Evolutionary conservation across 2,797 vertebrate genomes (phyloP), one percentile per base, ranked within the genome.

Genomic region (Valencia hispanica): DNA sequence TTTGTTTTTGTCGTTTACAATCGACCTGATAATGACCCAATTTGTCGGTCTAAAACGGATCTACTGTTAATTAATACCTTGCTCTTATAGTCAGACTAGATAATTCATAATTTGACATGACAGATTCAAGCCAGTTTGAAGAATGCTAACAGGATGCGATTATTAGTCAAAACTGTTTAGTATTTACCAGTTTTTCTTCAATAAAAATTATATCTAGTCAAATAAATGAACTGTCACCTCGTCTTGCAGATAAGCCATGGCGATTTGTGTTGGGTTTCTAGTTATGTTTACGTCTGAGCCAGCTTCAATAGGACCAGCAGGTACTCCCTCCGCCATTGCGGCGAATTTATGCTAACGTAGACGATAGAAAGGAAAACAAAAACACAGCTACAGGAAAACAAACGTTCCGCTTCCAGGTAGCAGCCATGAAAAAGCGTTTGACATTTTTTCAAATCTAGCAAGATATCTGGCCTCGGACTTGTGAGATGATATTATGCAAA

Each of bases 171-270:
- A 66, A 39, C 4, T 41, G 11, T 14, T 53, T 5, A 11, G 50
- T 30, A 39, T 39, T 34, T 4, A 27, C 43, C 8, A 6, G n/a
- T 43, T 27, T 66, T 30, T 32, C 1, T n/a, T 0, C 10, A 11
- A 25, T 43, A 32, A 10, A 61, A 25, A n/a, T 41, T 17, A 2
- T 4, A 5, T 32, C 17, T 15, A 14, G 53, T 0, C 9, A 0
- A 32, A 34, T 0, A 4, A 4, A 59, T 0, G 0, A 51, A 43
- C 39, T 0, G 2, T 86, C 78, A 95, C 95, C 93, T 96, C 94
- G 57, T 95, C 93, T 10, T 94, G 94, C 76, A 96, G 72, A 82
- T 91, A 94, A 5, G 89, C 86, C 94, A 96, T 94, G 0, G 88
- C 93, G n/a, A 68, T 61, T 45, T 86, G 87, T 39, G 89, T 88